Percentiles rank a stretch among this genome's conserved stretches.
Evolutionary conservation across 2,888 invertebrate genomes (phyloP).

Genomic region (Xylota sylvarum): DNA sequence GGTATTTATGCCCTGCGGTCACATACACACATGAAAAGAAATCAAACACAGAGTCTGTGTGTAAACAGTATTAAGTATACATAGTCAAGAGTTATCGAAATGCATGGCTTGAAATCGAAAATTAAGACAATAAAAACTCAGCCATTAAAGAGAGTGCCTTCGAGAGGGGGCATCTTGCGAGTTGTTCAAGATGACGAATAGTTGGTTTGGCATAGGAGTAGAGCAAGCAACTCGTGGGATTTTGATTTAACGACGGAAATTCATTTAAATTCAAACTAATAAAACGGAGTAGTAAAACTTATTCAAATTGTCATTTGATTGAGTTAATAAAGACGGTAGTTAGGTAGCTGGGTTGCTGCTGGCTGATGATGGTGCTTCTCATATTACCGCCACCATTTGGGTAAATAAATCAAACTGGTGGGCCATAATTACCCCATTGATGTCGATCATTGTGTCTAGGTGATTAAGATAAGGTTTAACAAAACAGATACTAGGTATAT

Average conservation of each 20-base stretch:
- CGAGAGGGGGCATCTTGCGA: background rate
- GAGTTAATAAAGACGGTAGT: constrained; percentile 25
- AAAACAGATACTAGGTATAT: background rate
- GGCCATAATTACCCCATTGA: constrained; percentile 33
- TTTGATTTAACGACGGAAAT: constrained; percentile 21
- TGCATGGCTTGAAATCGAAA: constrained; percentile 10
- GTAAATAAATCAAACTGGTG: constrained; percentile 38
- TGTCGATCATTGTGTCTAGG: constrained; percentile 22
- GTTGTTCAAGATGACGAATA: constrained; percentile 26
- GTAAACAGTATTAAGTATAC: constrained; percentile 15
- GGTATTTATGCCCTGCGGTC: constrained; percentile 14
- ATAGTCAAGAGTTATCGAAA: constrained; percentile 16
- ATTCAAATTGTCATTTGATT: constrained; percentile 47
- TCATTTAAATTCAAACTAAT: constrained; percentile 38
- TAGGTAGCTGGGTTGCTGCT: constrained; percentile 8
- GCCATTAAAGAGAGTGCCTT: constrained; percentile 2
- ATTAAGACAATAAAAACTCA: constrained; percentile 19
- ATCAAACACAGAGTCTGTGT: constrained; percentile 7
- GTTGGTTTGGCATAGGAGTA: background rate
- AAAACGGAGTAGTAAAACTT: constrained; percentile 51
- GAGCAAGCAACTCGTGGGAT: background rate
- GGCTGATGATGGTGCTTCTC: constrained; percentile 11
- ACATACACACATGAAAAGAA: background rate
- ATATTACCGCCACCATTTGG: constrained; percentile 26
- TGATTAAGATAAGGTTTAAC: constrained; percentile 29